Evolutionary conservation across 1,140 invertebrate genomes (phyloP).

Genomic region (Macrotrachela quadricornifera): DNA sequence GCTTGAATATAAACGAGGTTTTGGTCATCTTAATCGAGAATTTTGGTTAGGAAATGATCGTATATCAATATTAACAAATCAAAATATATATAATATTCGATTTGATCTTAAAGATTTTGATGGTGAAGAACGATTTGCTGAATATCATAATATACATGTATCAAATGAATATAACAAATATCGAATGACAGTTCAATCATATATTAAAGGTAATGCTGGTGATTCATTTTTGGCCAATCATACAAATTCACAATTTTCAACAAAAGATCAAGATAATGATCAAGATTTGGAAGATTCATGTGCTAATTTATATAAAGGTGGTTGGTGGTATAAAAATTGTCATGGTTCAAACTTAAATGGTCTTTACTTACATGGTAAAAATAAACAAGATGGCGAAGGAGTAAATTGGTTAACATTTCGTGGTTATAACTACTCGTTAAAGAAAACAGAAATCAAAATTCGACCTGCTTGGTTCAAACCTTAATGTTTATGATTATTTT

Average conservation of each 20-base stretch:
- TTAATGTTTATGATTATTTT: no score
- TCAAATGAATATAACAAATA: conserved; percentile 51
- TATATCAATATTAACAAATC: conserved; percentile 80
- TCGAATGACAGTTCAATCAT: conserved; percentile 68
- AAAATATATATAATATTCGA: conserved; percentile 63
- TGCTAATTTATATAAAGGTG: conserved; percentile 16
- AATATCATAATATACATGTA: conserved; percentile 18
- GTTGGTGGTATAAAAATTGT: conserved; percentile 44
- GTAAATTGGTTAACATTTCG: no score
- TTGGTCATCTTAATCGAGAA: not conserved
- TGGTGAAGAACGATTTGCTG: conserved; percentile 43
- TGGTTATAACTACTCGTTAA: no score
- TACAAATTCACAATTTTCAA: conserved; percentile 38
- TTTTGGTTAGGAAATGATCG: conserved; percentile 45
- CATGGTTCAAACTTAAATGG: conserved; percentile 41
- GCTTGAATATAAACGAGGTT: not conserved
- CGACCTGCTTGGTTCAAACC: no score
- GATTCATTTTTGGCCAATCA: conserved; percentile 37
- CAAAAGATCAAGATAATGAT: conserved; percentile 38
- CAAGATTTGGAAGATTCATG: conserved; percentile 19
- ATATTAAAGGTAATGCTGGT: conserved; percentile 44
- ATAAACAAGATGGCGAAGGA: no score
- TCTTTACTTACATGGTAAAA: conserved; percentile 13
- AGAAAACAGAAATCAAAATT: no score
- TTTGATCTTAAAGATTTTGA: conserved; percentile 80